Conservation (phyloP, 1,140 invertebrate genomes). For the Planococcus citri region DNA sequence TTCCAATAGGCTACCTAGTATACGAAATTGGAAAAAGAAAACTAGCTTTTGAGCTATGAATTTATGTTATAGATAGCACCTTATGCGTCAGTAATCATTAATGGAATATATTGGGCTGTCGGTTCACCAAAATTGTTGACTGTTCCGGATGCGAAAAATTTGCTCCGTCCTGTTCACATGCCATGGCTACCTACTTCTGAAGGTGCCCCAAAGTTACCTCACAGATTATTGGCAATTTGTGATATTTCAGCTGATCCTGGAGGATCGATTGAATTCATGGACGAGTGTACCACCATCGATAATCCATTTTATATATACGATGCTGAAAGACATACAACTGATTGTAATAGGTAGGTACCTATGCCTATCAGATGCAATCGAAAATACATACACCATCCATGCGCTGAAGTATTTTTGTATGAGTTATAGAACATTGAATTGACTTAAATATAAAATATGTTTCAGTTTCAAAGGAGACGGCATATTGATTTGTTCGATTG, state of each 20-base stretch:
- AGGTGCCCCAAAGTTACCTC: slow-evolving; percentile 75
- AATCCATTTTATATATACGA: slow-evolving; percentile 98
- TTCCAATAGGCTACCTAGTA: background rate
- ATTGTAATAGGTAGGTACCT: slow-evolving; percentile 64
- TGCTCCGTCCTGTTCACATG: slow-evolving; percentile 72
- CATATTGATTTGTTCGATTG: slow-evolving; percentile 95
- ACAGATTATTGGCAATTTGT: slow-evolving; percentile 83
- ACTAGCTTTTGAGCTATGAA: background rate
- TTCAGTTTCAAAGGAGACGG: slow-evolving; percentile 77
- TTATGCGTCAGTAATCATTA: slow-evolving; percentile 91
- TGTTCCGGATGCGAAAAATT: slow-evolving; percentile 92
- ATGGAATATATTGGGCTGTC: slow-evolving; percentile 98
- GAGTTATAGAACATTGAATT: too few relatives aligned
- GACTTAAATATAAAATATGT: background rate
- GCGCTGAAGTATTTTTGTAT: too few relatives aligned
- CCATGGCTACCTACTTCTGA: slow-evolving; percentile 76
- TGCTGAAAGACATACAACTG: slow-evolving; percentile 84
- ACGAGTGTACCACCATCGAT: slow-evolving; percentile 98
- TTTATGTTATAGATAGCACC: slow-evolving; percentile 67
- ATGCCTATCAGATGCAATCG: too few relatives aligned
- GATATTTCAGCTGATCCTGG: slow-evolving; percentile 98
- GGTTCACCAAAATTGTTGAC: slow-evolving; percentile 91
- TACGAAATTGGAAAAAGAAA: background rate
- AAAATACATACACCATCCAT: too few relatives aligned
- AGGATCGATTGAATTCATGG: slow-evolving; percentile 99